These are phyloP conservation scores for Conus betulinus DNA, from an alignment of 1,140 invertebrate genomes.

Conservation along the genomic window DNA sequence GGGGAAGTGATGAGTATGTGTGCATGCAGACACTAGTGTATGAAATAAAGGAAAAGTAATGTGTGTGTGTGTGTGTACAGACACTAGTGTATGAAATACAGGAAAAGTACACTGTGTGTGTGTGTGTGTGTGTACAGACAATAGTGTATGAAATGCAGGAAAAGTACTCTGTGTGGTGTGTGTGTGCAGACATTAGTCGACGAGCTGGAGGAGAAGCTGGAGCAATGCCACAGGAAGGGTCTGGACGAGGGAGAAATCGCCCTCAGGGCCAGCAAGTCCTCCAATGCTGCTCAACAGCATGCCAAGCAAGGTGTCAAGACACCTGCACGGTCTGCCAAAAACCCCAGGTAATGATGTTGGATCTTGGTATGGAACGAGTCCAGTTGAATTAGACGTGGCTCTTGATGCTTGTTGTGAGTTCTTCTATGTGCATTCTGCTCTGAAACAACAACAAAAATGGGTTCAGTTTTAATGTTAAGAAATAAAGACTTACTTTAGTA, in stretches of 20 bases:
- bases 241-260: constrained; percentile 73
- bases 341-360: neutral
- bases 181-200: constrained; percentile 65
- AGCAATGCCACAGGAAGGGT: constrained; percentile 74
- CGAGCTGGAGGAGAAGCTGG: constrained; percentile 74
- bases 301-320: neutral
- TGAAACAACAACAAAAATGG: neutral
- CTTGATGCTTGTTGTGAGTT: neutral
- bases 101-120: too few relatives aligned
- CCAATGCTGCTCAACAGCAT: neutral
- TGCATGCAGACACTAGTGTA: too few relatives aligned
- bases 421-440: neutral
- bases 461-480: neutral
- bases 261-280: constrained; percentile 64
- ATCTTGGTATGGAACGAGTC: neutral
- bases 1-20: too few relatives aligned
- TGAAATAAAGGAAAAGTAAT: too few relatives aligned
- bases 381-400: neutral
- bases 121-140: too few relatives aligned
- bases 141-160: too few relatives aligned
- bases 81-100: too few relatives aligned
- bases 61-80: too few relatives aligned
- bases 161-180: too few relatives aligned
- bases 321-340: neutral
- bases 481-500: neutral